Conservation (phyloP, 30 jellyfish, hydroid and myxozoan genomes). For the Calvadosia cruxmelitensis region DNA sequence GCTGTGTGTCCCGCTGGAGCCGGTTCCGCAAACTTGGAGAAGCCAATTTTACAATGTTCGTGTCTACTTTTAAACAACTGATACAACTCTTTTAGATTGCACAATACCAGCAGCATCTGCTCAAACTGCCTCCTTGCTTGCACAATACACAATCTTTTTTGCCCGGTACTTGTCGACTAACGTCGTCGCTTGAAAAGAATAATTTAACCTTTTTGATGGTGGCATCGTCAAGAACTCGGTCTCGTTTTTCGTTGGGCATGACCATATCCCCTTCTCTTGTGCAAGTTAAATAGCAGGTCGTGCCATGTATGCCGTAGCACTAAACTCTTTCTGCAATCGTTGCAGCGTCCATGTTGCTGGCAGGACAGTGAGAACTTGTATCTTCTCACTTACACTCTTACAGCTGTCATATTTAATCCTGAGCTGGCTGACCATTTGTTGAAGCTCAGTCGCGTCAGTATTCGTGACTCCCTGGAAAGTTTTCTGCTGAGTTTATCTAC, state of each 20-base stretch:
- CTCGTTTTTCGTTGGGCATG: constrained; percentile 20
- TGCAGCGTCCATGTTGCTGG: neutral
- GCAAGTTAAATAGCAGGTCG: constrained; percentile 11
- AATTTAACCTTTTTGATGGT: neutral
- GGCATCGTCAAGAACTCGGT: neutral
- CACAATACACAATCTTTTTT: constrained; percentile 41
- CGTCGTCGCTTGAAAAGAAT: neutral
- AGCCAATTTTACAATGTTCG: constrained; percentile 37
- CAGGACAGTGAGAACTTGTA: neutral
- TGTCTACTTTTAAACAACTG: constrained; percentile 17
- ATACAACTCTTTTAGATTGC: constrained; percentile 37
- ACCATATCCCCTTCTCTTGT: constrained; percentile 14
- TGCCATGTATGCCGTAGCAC: constrained; percentile 17
- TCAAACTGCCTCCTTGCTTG: constrained; percentile 4
- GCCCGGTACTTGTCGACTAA: constrained; percentile 29
- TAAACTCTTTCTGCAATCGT: neutral
- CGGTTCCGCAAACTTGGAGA: constrained; percentile 44
- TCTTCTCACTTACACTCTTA: neutral
- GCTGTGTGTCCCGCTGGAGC: constrained; percentile 71
- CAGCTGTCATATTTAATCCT: too few species aligned
- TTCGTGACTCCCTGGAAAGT: neutral
- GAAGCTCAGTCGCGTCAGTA: neutral
- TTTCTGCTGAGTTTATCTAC: neutral
- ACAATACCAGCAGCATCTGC: constrained; percentile 35
- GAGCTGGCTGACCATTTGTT: neutral